Evolutionary conservation across 2,113 vertebrate species (phyloP), one percentile per base, ranked within the genome.

Genomic region (Callipepla californica): DNA sequence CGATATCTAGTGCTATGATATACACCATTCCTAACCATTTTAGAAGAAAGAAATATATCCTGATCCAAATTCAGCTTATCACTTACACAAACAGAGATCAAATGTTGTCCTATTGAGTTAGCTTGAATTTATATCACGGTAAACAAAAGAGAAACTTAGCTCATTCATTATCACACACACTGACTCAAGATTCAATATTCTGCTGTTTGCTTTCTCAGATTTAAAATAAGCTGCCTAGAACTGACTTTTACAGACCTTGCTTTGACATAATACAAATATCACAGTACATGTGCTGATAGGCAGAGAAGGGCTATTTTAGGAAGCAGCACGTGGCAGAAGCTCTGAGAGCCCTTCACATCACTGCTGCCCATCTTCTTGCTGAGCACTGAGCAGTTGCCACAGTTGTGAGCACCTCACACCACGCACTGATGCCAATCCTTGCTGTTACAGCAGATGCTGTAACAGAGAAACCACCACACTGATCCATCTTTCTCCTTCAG

Each of bases 221-320:
- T 57, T 73, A 58, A 79, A 89, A 81, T 87, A 47, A 94, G 28
- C 53, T 94, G n/a, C 38, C 38, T 62, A 30, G 14, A 77, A 28
- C 38, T 62, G 76, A 74, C 28, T 73, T 89, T 81, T 66, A 81
- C 9, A n/a, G 58, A 80, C 58, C 42, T 84, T 76, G 21, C n/a
- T 20, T 13, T 76, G 16, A 9, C 15, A 23, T 45, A 42, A 76
- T 34, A 48, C 8, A 4, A 86, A 8, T 51, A 69, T 42, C 67
- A 55, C 21, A 70, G 50, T 32, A 62, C 79, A 61, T 3, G 14
- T 53, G n/a, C 26, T 1, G 1, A 62, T 2, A 9, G 36, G 50
- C 62, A 89, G n/a, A 86, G 45, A 21, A 57, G 44, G 17, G 47
- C 12, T 18, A 17, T 73, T 79, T 58, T 59, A 38, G 36, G 69